Evolutionary conservation across 2,888 invertebrate genomes (phyloP), one percentile per base, ranked within the genome.

Genomic region (Malachius bipustulatus): DNA sequence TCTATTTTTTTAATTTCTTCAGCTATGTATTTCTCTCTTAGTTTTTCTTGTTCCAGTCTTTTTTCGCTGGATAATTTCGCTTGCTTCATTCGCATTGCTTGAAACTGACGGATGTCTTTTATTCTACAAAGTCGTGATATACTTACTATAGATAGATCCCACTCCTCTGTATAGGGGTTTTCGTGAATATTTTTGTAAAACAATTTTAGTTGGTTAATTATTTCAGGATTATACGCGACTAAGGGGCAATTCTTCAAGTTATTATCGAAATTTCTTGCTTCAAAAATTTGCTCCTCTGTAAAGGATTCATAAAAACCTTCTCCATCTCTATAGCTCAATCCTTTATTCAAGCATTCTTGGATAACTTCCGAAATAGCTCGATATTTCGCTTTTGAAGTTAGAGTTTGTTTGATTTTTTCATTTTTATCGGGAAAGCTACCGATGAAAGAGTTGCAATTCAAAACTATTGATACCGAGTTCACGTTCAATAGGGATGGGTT

Each of bases 401-500:
- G 35, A 14, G 35, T 34, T 12, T 38, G 29, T 41, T 32, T 47
- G 43, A 30, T 56, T 46, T 26, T 55, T 48, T 42, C 56, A 57
- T 30, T 39, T 47, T 32, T 48, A 46, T 2, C 49, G 27, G 26
- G 34, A 14, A 40, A 27, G 14, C 30, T 29, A 9, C 33, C 32
- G 13, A 35, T 38, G 13, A 33, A 26, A 8, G 16, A 24, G 6
- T 35, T 26, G 15, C 14, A 30, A 30, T 14, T 30, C 11, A 28
- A n/a, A 8, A 28, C 50, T 47, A 14, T 57, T 35, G n/a, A 8
- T 8, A 19, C 36, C 64, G 52, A 51, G 61, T 61, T 12, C 55
- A 41, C 2, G 63, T 50, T 46, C 66, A 65, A 3, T 39, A 49
- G 50, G 30, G 61, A 48, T 14, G 72, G 71, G 14, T 56, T 56